Evolutionary conservation across 2,797 vertebrate genomes (phyloP).

Genomic region (Pseudotriccus pelzelni): DNA sequence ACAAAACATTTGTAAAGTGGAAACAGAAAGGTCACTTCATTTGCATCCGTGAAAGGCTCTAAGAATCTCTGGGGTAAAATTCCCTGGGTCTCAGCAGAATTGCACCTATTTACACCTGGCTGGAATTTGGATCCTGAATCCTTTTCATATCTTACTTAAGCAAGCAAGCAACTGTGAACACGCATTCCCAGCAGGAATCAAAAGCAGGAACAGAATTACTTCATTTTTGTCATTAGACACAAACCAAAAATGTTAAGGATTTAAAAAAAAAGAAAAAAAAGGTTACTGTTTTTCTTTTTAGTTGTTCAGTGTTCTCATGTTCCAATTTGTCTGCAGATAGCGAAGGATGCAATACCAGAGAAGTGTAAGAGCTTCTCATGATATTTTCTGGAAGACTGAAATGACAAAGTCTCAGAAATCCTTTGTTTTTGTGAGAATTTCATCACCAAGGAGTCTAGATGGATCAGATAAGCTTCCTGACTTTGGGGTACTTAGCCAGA

Average conservation of each 20-base stretch:
- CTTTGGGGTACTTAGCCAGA: conserved; percentile 23
- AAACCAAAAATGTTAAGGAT: neutral
- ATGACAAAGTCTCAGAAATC: neutral
- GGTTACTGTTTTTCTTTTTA: neutral
- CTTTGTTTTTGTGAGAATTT: conserved; percentile 16
- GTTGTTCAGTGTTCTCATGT: neutral
- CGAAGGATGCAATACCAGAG: neutral
- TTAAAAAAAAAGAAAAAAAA: neutral
- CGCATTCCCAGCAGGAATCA: neutral
- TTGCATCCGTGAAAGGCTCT: neutral
- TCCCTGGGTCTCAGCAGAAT: neutral
- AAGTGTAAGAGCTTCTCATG: neutral
- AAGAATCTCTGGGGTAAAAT: neutral
- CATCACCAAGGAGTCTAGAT: neutral
- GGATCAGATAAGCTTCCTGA: conserved; percentile 20
- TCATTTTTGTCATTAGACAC: neutral
- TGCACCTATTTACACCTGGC: neutral
- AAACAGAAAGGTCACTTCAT: conserved; percentile 11
- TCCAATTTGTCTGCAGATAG: neutral
- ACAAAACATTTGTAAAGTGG: conserved; percentile 11
- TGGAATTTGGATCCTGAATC: neutral
- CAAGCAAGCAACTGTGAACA: conserved; percentile 7
- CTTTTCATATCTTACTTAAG: neutral
- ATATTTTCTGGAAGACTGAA: neutral
- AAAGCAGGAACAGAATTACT: neutral